Percentiles rank a stretch among this genome's conserved stretches.
Evolutionary conservation across 2,888 invertebrate genomes (phyloP).

Genomic region (Microctonus hyperodae): DNA sequence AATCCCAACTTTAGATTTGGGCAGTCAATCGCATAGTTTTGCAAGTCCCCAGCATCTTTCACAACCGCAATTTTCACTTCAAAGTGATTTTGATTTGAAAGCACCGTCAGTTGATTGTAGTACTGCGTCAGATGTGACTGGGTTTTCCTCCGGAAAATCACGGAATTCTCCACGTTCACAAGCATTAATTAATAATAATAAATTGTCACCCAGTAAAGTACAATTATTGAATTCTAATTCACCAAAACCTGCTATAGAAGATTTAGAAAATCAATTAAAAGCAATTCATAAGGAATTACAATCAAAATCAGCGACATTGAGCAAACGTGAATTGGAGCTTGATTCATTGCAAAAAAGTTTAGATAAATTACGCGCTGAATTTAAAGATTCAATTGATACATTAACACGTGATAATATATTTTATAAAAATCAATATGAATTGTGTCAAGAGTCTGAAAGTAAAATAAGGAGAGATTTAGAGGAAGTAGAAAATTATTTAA

Average conservation of each 20-base stretch:
- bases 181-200: not conserved
- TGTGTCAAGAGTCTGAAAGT: slow-evolving; percentile 66
- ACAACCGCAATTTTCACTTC: slow-evolving; percentile 38
- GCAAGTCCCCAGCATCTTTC: slow-evolving; percentile 36
- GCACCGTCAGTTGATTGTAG: slow-evolving; percentile 36
- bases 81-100: slow-evolving; percentile 40
- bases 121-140: slow-evolving; percentile 21
- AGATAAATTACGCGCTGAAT: slow-evolving; percentile 66
- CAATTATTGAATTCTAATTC: not conserved
- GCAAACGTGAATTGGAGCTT: slow-evolving; percentile 69
- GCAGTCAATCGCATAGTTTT: slow-evolving; percentile 42
- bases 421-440: slow-evolving; percentile 67
- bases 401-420: slow-evolving; percentile 68
- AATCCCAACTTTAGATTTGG: slow-evolving; percentile 55
- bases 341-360: slow-evolving; percentile 66
- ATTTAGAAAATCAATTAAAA: slow-evolving; percentile 64
- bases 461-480: slow-evolving; percentile 68
- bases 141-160: not conserved
- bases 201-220: not conserved
- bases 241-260: slow-evolving; percentile 34
- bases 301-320: slow-evolving; percentile 68
- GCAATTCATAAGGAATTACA: slow-evolving; percentile 70
- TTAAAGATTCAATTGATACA: slow-evolving; percentile 67
- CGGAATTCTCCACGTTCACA: not conserved
- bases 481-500: slow-evolving; percentile 65